Conservation (phyloP, 2,113 vertebrate species). For the Gallinago paraguaiae region DNA sequence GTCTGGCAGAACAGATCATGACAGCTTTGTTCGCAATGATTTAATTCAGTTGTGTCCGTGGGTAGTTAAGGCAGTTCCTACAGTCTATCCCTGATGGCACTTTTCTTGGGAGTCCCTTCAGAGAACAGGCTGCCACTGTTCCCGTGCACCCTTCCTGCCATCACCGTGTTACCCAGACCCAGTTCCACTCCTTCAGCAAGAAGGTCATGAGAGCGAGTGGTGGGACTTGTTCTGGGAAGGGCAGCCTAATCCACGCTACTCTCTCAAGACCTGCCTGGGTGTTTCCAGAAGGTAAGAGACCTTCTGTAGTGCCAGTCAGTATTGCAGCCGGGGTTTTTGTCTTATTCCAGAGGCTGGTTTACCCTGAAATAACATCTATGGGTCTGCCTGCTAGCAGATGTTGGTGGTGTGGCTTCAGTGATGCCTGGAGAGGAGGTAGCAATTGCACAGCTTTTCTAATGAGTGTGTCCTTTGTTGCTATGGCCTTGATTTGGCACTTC, state of each 20-base stretch:
- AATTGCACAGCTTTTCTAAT: not conserved
- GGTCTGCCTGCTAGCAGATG: not conserved
- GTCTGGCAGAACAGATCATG: not conserved
- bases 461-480: not conserved
- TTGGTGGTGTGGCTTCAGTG: not conserved
- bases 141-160: rapidly evolving
- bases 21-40: not conserved
- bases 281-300: not conserved
- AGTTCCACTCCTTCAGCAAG: not conserved
- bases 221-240: not conserved
- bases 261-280: not conserved
- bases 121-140: not conserved
- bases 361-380: not conserved
- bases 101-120: not conserved
- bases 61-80: not conserved
- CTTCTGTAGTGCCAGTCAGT: not conserved
- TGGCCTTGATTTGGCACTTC: not conserved
- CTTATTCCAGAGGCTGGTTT: not conserved
- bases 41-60: not conserved
- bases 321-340: not conserved
- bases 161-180: not conserved
- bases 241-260: not conserved
- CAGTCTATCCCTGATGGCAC: not conserved
- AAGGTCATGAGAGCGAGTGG: not conserved
- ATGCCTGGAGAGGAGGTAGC: not conserved